Evolutionary conservation across 2,797 vertebrate species (phyloP).

Genomic region (Psittacula echo): DNA sequence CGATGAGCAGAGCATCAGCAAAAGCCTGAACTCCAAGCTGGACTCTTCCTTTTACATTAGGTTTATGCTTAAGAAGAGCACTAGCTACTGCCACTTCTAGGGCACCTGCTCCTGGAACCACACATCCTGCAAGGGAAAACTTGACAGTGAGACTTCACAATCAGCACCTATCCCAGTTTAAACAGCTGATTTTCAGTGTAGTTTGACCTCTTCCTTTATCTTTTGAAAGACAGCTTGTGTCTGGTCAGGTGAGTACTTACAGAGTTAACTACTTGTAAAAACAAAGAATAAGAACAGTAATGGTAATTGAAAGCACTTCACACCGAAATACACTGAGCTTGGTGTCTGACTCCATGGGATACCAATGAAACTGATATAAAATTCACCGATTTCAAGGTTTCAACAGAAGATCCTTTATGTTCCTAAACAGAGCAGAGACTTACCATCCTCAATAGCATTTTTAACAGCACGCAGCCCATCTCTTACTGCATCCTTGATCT

Average conservation of each 20-base stretch:
- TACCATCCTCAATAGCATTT: slow-evolving; percentile 96
- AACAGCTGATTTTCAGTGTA: not conserved
- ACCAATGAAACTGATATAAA: slow-evolving; percentile 74
- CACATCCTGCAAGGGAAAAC: slow-evolving; percentile 76
- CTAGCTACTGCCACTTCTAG: slow-evolving; percentile 93
- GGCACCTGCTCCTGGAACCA: slow-evolving; percentile 90
- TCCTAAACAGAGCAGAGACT: not conserved
- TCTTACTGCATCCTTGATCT: slow-evolving; percentile 95
- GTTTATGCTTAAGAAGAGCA: slow-evolving; percentile 90
- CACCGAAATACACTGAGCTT: slow-evolving; percentile 72
- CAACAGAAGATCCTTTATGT: not conserved
- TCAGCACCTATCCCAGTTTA: not conserved
- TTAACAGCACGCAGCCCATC: slow-evolving; percentile 95
- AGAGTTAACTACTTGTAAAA: not conserved
- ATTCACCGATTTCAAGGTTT: slow-evolving; percentile 74
- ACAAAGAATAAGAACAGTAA: not conserved
- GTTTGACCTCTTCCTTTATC: not conserved
- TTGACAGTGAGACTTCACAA: slow-evolving; percentile 10
- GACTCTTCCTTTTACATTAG: slow-evolving; percentile 90
- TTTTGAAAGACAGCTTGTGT: not conserved
- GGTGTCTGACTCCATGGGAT: slow-evolving; percentile 79
- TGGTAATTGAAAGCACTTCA: not conserved
- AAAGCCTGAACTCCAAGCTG: slow-evolving; percentile 96
- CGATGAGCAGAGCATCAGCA: slow-evolving; percentile 93
- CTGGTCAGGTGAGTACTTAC: not conserved